Evolutionary conservation across 2,888 invertebrate genomes (phyloP).

Genomic region (Cinara cedri): DNA sequence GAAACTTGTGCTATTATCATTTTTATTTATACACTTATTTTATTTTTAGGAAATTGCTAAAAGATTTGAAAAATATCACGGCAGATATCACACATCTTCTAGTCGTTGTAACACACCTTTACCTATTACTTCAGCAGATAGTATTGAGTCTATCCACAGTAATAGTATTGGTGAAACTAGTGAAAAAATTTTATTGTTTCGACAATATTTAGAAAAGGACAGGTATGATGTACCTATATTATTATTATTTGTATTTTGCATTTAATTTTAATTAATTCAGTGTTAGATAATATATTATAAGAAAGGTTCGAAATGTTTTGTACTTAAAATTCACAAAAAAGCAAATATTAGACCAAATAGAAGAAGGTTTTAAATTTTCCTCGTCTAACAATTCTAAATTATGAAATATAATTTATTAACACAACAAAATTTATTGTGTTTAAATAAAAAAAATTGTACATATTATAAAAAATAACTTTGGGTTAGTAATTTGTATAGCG

Average conservation of each 20-base stretch:
- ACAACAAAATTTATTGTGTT: too few species aligned
- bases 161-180: constrained; percentile 13
- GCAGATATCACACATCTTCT: constrained; percentile 28
- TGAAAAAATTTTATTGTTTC: constrained; percentile 33
- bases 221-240: constrained; percentile 20
- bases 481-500: too few species aligned
- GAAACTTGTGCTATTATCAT: too few species aligned
- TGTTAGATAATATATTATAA: too few species aligned
- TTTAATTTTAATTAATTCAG: neutral
- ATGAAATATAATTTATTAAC: too few species aligned
- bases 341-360: too few species aligned
- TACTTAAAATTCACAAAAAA: too few species aligned
- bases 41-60: constrained; percentile 51
- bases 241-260: neutral
- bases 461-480: too few species aligned
- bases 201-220: constrained; percentile 39
- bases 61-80: constrained; percentile 38
- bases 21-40: neutral
- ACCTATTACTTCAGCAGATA: constrained; percentile 31
- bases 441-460: too few species aligned
- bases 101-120: constrained; percentile 49
- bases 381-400: too few species aligned
- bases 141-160: constrained; percentile 40
- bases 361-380: too few species aligned
- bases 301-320: too few species aligned